Evolutionary conservation across 2,797 vertebrate species (phyloP).

Genomic region (Pipistrellus nathusii): DNA sequence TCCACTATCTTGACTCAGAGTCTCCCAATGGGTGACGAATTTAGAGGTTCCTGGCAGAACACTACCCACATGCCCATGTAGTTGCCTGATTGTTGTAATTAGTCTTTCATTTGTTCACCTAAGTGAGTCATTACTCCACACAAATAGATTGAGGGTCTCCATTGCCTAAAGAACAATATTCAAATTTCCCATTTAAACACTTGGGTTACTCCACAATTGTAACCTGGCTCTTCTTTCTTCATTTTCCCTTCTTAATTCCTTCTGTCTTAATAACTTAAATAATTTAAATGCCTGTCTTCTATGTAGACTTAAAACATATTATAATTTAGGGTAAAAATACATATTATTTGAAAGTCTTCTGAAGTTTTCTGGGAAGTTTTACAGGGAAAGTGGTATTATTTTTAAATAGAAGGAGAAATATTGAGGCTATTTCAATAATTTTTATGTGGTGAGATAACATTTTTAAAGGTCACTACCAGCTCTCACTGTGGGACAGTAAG

Average conservation of each 20-base stretch:
- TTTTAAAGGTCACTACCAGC: slow-evolving; percentile 74
- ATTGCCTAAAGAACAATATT: not conserved
- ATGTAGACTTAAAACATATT: slow-evolving; percentile 58
- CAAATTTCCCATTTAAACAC: not conserved
- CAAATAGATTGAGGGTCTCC: not conserved
- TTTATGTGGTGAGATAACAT: slow-evolving; percentile 65
- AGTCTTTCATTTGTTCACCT: not conserved
- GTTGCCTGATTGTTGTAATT: not conserved
- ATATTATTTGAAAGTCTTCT: slow-evolving; percentile 66
- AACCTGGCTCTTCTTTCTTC: not conserved
- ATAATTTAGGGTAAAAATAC: slow-evolving; percentile 23
- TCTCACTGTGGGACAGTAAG: not conserved
- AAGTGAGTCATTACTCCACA: not conserved
- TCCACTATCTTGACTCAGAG: not conserved
- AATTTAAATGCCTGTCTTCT: slow-evolving; percentile 49
- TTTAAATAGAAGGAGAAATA: slow-evolving; percentile 35
- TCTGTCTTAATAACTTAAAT: slow-evolving; percentile 65
- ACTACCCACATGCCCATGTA: fast-evolving
- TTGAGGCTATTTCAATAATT: slow-evolving; percentile 66
- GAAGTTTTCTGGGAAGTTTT: slow-evolving; percentile 60
- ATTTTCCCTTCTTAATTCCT: not conserved
- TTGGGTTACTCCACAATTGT: not conserved
- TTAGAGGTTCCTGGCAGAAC: not conserved
- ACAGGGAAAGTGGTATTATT: not conserved
- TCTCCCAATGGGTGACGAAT: not conserved